phyloP scores from a whole-genome alignment of 2,797 vertebrate species.

The Phataginus tetradactyla region DNA sequence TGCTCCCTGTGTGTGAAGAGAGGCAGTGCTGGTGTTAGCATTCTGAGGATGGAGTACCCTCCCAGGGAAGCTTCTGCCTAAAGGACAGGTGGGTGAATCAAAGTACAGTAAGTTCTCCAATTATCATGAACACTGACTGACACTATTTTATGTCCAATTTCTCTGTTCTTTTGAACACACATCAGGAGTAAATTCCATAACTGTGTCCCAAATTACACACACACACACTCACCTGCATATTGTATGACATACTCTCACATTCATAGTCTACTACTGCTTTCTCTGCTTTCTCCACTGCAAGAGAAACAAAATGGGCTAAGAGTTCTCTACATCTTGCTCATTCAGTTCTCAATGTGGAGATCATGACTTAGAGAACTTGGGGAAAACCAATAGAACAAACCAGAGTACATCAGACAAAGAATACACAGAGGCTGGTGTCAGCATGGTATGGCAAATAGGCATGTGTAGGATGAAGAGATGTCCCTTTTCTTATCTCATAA shows the following conservation, averaged over 20 bases:
- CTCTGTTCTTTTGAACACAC: neutral
- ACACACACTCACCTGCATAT: neutral
- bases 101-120: neutral
- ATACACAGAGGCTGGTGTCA: neutral
- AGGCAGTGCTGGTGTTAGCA: neutral
- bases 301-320: neutral
- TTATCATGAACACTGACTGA: neutral
- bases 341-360: neutral
- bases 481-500: neutral
- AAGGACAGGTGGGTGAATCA: neutral
- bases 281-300: neutral
- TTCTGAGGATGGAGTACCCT: neutral
- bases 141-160: neutral
- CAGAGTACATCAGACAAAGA: neutral
- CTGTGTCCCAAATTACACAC: neutral
- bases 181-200: neutral
- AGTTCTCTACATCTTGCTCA: neutral
- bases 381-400: neutral
- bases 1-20: neutral
- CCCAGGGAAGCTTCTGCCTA: neutral
- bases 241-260: neutral
- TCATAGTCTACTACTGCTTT: neutral
- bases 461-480: neutral
- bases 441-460: neutral
- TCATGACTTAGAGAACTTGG: neutral